Percentiles rank a stretch among this genome's conserved stretches.
phyloP scores from a whole-genome alignment of 2,797 vertebrate genomes.

The Sebastiscus tertius region DNA sequence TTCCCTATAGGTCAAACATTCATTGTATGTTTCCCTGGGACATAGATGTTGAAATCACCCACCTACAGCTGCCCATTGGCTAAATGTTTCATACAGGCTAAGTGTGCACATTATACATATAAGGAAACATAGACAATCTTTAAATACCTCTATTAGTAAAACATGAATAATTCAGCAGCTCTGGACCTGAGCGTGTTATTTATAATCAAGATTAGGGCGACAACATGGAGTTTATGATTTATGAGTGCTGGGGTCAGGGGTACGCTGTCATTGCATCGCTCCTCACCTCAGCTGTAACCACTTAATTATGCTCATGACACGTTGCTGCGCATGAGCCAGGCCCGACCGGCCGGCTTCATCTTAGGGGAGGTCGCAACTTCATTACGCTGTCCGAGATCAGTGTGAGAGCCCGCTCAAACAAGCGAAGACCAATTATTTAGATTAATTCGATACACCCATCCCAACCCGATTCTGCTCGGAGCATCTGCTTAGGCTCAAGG shows the following conservation, averaged over 20 bases:
- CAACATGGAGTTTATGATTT: slow-evolving; percentile 60
- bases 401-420: slow-evolving; percentile 55
- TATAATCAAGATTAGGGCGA: slow-evolving; percentile 54
- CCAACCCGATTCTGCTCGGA: slow-evolving; percentile 64
- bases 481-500: slow-evolving; percentile 71
- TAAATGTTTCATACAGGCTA: slow-evolving; percentile 33
- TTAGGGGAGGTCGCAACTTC: slow-evolving; percentile 55
- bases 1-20: background rate
- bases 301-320: slow-evolving; percentile 35
- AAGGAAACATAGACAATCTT: slow-evolving; percentile 26
- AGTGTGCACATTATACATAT: slow-evolving; percentile 45
- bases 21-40: background rate
- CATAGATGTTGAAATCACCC: background rate
- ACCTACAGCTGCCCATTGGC: background rate
- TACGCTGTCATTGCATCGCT: slow-evolving; percentile 9
- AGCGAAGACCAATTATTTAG: slow-evolving; percentile 75
- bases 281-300: slow-evolving; percentile 27
- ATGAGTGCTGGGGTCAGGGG: slow-evolving; percentile 51
- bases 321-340: slow-evolving; percentile 18
- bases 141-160: slow-evolving; percentile 61
- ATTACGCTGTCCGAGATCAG: slow-evolving; percentile 58
- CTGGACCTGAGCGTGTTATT: slow-evolving; percentile 39
- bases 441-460: slow-evolving; percentile 74
- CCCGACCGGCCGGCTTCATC: slow-evolving; percentile 31
- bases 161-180: slow-evolving; percentile 60